Evolutionary conservation across 1,140 invertebrate species (phyloP), one percentile per base, ranked within the genome.

Genomic region (Drosophila guanche): DNA sequence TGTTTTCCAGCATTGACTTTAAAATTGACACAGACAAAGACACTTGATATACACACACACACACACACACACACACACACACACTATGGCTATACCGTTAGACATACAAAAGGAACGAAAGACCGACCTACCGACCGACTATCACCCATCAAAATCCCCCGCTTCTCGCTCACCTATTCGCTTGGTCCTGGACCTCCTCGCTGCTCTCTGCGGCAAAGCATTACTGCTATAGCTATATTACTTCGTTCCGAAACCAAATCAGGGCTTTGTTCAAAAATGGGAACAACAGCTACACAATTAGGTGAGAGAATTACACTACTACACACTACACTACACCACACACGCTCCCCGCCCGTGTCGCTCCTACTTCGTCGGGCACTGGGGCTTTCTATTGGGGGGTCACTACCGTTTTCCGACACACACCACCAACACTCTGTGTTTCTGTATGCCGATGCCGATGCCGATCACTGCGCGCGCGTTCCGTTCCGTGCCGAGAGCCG

Each of bases 101-200:
- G 23, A 37, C 33, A 0, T 12, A 12, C 10, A 7, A 33, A 37
- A 37, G 10, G 33, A 37, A 3, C 29, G 8, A 33, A 4, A 4
- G 3, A 37, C 10, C 33, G 33, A 37, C 33, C 10, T 12, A 37
- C 33, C 33, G 33, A 37, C 10, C 10, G 33, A 37, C 33, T 12
- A 37, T 10, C 10, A 60, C 52, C 47, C 47, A 51, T 27, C 10
- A 23, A 8, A 27, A 27, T 14, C 37, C 51, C 12, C 59, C 27
- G n/a, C 42, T n/a, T 50, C 22, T 23, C 47, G 0, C 81, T 85
- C 81, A 85, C 81, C 81, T 85, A 85, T 77, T 76, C 71, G 62
- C 63, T 74, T 54, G 33, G 75, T 62, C 43, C 67, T 77, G 58
- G 33, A 37, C 46, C 60, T 33, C 63, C 57, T 73, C 74, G 63